These are phyloP conservation scores for Garra rufa DNA, from an alignment of 2,113 vertebrate genomes.

Conservation along the genomic window DNA sequence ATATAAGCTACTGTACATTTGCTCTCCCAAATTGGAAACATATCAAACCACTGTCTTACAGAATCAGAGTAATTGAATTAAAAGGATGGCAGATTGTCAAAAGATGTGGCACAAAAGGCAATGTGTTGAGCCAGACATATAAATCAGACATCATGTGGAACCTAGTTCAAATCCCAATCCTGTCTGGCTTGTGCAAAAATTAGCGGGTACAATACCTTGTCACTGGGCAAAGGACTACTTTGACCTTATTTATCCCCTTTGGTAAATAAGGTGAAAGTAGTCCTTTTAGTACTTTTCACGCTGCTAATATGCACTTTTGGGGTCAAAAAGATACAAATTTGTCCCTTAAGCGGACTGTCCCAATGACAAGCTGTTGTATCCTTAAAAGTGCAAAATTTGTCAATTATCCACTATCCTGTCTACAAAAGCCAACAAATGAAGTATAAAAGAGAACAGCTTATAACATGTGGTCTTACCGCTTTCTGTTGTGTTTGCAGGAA, in stretches of 20 bases:
- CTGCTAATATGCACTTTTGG: neutral
- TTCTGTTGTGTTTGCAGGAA: constrained; percentile 89
- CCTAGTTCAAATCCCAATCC: neutral
- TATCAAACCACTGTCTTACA: neutral
- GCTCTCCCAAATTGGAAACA: neutral
- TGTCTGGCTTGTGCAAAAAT: neutral
- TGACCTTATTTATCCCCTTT: neutral
- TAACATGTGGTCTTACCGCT: constrained; percentile 83
- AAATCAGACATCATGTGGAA: neutral
- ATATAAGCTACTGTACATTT: constrained; percentile 8
- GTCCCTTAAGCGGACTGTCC: neutral
- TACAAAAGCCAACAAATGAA: neutral
- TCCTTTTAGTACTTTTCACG: no score
- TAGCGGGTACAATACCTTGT: neutral
- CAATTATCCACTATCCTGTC: neutral
- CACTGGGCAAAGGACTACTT: neutral
- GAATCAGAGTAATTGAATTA: neutral
- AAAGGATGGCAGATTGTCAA: neutral
- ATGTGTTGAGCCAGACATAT: neutral
- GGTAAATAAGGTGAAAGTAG: neutral
- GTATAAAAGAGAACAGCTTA: neutral
- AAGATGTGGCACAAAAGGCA: neutral
- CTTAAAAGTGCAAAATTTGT: neutral
- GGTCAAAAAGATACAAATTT: neutral
- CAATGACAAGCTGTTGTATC: neutral